Conservation (phyloP, 2,797 vertebrate genomes). For the Cacajao melanocephalus region DNA sequence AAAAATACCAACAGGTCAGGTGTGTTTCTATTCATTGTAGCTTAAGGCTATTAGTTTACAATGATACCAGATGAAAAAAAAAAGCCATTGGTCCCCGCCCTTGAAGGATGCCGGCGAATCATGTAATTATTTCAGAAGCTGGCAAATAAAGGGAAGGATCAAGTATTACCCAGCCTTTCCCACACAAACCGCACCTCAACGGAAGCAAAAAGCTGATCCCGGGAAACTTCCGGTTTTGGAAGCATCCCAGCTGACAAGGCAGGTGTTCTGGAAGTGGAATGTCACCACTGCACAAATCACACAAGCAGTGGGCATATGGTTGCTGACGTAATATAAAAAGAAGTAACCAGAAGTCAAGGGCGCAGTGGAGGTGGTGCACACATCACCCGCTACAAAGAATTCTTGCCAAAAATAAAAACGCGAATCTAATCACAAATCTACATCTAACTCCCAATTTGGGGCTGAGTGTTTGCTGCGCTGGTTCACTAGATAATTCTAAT, state of each 20-base stretch:
- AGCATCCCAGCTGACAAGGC: not conserved
- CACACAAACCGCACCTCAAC: rapidly evolving
- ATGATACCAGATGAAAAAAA: not conserved
- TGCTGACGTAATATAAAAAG: rapidly evolving
- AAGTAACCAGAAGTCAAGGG: not conserved
- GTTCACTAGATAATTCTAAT: rapidly evolving
- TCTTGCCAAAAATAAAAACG: not conserved
- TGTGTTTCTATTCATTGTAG: not conserved
- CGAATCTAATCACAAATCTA: rapidly evolving
- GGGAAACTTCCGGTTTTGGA: not conserved
- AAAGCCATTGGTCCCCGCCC: not conserved
- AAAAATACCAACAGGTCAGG: not conserved
- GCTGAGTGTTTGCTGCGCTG: rapidly evolving
- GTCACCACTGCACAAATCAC: not conserved
- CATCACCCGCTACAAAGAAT: rapidly evolving
- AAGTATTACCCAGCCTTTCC: not conserved
- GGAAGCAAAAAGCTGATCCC: not conserved
- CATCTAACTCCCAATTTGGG: not conserved
- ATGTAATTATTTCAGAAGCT: not conserved
- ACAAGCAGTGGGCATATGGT: not conserved
- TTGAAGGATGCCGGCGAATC: not conserved
- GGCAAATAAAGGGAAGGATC: not conserved
- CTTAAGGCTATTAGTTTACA: not conserved
- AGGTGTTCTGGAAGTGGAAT: rapidly evolving
- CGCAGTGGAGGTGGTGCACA: rapidly evolving